Percentiles rank a stretch among this genome's conserved stretches.
Conservation (phyloP, 2,888 invertebrate species). For the Petrolisthes manimaculis region DNA sequence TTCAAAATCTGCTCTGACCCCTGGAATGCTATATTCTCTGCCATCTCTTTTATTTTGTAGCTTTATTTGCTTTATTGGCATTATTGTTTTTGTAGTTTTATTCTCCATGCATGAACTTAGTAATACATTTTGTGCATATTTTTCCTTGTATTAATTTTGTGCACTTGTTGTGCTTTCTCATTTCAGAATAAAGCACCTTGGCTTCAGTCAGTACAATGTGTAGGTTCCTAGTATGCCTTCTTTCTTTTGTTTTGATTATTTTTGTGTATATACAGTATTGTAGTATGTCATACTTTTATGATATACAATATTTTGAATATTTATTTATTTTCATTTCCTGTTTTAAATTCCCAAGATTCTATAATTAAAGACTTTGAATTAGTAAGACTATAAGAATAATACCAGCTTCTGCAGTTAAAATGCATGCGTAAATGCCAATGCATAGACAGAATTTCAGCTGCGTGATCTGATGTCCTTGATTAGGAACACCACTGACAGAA, state of each 20-base stretch:
- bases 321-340: constrained; percentile 6
- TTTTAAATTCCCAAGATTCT: background rate
- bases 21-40: constrained; percentile 3
- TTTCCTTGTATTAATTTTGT: constrained; percentile 26
- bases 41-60: background rate
- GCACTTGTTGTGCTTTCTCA: constrained; percentile 30
- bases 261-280: background rate
- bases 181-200: constrained; percentile 64
- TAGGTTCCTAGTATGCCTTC: constrained; percentile 66
- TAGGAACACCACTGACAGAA: no score
- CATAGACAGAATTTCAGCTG: no score
- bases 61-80: constrained; percentile 28
- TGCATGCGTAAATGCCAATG: no score
- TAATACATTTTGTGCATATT: background rate
- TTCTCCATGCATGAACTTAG: constrained; percentile 12
- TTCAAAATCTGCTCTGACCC: no score
- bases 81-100: constrained; percentile 20
- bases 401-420: no score
- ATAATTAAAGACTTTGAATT: no score
- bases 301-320: background rate
- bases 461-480: no score
- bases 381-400: no score
- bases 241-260: constrained; percentile 19
- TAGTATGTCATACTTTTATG: background rate
- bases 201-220: constrained; percentile 69